A percentile compares a stretch with the other conserved stretches of the same genome.
These are phyloP conservation scores for Meiosimyza decipiens DNA, from an alignment of 2,888 invertebrate genomes.

Conservation along the genomic window DNA sequence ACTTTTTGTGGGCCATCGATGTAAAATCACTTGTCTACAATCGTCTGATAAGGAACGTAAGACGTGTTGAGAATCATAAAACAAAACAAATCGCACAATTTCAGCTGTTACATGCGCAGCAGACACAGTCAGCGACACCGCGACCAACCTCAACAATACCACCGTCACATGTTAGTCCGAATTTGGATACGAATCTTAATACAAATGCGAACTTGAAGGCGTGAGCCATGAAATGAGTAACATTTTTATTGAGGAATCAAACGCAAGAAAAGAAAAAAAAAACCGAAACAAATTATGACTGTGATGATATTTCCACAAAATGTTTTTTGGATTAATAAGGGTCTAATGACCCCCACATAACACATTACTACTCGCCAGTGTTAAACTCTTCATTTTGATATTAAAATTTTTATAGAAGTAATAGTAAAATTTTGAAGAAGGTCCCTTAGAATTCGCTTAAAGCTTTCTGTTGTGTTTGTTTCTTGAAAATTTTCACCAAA, in stretches of 20 bases:
- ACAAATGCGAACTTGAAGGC: constrained; percentile 1
- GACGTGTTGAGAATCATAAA: constrained; percentile 62
- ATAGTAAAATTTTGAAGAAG: not conserved
- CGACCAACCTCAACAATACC: constrained; percentile 34
- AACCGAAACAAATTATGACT: constrained; percentile 52
- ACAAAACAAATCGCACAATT: constrained; percentile 51
- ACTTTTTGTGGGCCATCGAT: constrained; percentile 71
- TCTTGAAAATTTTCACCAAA: not conserved
- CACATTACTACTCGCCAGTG: not conserved
- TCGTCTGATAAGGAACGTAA: constrained; percentile 60
- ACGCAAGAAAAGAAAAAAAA: not conserved
- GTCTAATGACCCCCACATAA: not conserved
- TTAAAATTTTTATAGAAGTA: not conserved
- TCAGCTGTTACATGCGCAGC: constrained; percentile 39
- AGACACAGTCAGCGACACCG: constrained; percentile 44
- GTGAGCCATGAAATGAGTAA: not conserved
- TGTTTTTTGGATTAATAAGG: too few relatives aligned
- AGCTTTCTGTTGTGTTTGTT: not conserved
- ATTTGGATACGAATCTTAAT: constrained; percentile 7
- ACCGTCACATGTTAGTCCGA: constrained; percentile 7
- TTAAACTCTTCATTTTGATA: not conserved
- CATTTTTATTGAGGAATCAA: not conserved
- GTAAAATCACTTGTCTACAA: constrained; percentile 68
- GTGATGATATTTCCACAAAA: constrained; percentile 55
- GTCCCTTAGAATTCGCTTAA: not conserved